Evolutionary conservation across 2,797 vertebrate species (phyloP), one percentile per base, ranked within the genome.

Genomic region (Chrosomus eos): DNA sequence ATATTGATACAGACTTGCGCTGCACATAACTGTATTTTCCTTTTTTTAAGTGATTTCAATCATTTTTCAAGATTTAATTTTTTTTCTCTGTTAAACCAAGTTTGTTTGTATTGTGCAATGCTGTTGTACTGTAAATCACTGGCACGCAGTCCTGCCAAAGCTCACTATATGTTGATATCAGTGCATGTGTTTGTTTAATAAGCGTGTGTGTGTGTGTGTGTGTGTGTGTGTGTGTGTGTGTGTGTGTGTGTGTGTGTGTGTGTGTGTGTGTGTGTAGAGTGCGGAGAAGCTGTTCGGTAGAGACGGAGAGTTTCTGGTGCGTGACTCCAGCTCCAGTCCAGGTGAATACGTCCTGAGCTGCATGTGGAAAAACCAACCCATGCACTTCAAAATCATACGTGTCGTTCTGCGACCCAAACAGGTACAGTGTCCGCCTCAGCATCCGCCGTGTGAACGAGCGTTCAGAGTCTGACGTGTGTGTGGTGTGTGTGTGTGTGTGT

Each of bases 331-430:
- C 81, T 95, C 94, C 6, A 92, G 94, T 40, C 87, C 88, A 0
- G 93, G 94, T 0, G 94, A 97, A 89, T 97, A 95, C 0, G 96
- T 97, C 40, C 89, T 98, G 83, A 97, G 95, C 87, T 97, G 96
- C 90, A 92, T 86, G 75, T 96, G 96, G 95, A 93, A 48, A 60
- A 91, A 95, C 4, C 91, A 91, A 33, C 91, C 90, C 31, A 92
- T 97, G 87, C 97, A 98, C 90, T 98, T 97, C 38, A 96, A 97
- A 90, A 96, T 98, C 89, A 96, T 98, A 76, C 93, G 93, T 0
- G 93, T 97, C 68, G 92, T 94, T 14, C 93, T 98, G n/a, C 93
- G 96, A 8, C 96, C 96, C 78, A 95, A 96, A 85, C 90, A 94
- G 94, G 95, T 96, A 67, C 2, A 5, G 1, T 23, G 1, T 43